Evolutionary conservation across 2,113 vertebrate species (phyloP), one percentile per base, ranked within the genome.

Genomic region (Irena cyanogastra): DNA sequence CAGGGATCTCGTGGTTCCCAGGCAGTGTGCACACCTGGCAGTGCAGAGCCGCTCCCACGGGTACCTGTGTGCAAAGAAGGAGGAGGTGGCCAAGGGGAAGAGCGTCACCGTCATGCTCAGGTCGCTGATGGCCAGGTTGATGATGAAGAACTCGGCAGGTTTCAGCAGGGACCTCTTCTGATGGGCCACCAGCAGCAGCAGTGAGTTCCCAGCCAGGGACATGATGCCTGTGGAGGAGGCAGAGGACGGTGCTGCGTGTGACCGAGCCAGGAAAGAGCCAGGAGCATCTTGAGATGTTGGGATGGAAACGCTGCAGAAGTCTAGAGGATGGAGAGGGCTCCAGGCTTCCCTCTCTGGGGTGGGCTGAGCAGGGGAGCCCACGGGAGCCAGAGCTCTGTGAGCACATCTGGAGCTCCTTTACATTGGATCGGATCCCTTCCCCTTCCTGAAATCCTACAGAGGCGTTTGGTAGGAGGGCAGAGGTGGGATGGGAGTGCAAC

Each of bases 121-220:
- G 95, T 99, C 98, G 52, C 98, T 99, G 97, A 99, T 91, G 75
- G 98, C 98, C 72, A 99, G 96, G 90, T 98, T 99, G 64, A 98
- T 95, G 2, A 99, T 98, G 93, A 99, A 99, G 95, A 98, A 98
- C 97, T 99, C 98, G 0, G 98, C 98, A 15, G 98, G 98, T 91
- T 99, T 99, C 94, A 99, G 95, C 82, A 98, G 95, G 72, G 98
- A 98, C 85, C 98, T 98, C 96, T 98, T 99, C 86, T 95, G 97
- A 87, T 98, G 98, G 54, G 98, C 98, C 93, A 99, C 97, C n/a
- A 98, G 97, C 82, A 99, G 96, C 71, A 99, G 97, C 94, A 98
- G 97, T 0, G 98, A 97, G 74, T 98, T 99, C 28, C 98, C 98
- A 75, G 98, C 81, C 84, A 99, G 44, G 15, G 98, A 99, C 65